Conservation (phyloP, 2,113 vertebrate genomes). For the Tauraco erythrolophus region DNA sequence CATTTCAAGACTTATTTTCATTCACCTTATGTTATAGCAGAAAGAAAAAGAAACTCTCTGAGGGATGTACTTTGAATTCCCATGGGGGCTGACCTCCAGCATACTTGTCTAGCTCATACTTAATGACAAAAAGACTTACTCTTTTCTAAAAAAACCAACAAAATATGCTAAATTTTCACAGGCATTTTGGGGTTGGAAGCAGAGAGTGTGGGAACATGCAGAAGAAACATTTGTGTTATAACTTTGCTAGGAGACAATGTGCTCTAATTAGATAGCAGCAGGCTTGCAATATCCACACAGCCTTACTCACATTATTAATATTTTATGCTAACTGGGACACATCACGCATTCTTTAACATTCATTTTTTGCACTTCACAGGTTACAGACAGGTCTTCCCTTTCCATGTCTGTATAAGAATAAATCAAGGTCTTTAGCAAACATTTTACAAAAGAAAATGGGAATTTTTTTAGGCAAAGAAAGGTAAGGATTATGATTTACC, state of each 20-base stretch:
- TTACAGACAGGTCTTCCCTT: neutral
- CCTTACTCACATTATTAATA: neutral
- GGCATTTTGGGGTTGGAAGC: neutral
- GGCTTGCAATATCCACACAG: neutral
- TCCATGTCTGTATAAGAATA: neutral
- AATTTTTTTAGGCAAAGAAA: neutral
- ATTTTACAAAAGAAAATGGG: neutral
- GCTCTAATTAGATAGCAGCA: conserved; percentile 10
- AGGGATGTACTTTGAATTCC: neutral
- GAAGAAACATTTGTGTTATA: neutral
- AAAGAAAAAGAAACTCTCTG: neutral
- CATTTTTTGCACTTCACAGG: neutral
- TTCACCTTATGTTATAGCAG: neutral
- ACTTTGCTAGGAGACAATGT: neutral
- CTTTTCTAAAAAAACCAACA: neutral
- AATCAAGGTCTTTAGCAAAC: neutral
- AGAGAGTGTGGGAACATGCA: neutral
- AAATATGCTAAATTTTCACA: neutral
- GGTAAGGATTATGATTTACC: conserved; percentile 4
- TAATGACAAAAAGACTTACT: neutral
- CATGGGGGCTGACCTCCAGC: neutral
- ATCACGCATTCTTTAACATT: conserved; percentile 36
- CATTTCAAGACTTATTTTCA: neutral
- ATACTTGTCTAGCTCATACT: neutral
- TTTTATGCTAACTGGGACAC: conserved; percentile 24